phyloP scores from a whole-genome alignment of 2,888 invertebrate species.

The Sussaba pulchella region DNA sequence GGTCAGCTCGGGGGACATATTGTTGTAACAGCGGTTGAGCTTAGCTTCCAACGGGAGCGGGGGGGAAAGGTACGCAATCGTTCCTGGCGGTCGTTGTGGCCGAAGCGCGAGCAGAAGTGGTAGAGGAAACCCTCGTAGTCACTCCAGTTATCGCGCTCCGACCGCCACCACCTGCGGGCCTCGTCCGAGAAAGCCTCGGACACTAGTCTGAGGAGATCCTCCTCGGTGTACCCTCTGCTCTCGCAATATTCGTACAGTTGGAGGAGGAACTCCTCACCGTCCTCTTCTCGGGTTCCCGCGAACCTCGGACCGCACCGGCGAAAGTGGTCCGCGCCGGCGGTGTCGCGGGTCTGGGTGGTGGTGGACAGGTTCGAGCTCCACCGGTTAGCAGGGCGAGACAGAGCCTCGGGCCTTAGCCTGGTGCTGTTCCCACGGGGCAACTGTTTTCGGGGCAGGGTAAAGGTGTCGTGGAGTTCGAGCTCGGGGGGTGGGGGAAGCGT shows the following conservation, averaged over 20 bases:
- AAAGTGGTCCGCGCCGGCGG: not conserved
- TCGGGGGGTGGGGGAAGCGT: too few relatives aligned
- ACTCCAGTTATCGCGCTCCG: not conserved
- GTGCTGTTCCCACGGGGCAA: too few relatives aligned
- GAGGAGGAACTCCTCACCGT: conserved; percentile 26
- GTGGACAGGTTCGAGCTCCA: too few relatives aligned
- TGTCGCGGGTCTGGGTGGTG: not conserved
- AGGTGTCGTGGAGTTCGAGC: too few relatives aligned
- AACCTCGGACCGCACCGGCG: conserved; percentile 15
- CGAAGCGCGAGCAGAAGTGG: conserved; percentile 6
- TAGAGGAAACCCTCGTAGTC: conserved; percentile 15
- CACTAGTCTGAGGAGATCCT: conserved; percentile 6
- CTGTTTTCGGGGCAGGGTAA: too few relatives aligned
- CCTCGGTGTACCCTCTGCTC: not conserved
- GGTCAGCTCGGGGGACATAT: not conserved
- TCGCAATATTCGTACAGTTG: conserved; percentile 25
- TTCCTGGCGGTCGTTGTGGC: not conserved
- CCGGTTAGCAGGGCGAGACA: too few relatives aligned
- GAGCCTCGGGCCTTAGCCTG: too few relatives aligned
- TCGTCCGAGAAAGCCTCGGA: conserved; percentile 16
- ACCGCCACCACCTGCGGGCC: conserved; percentile 16
- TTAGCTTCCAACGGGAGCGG: not conserved
- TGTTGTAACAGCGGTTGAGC: not conserved
- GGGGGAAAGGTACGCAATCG: not conserved
- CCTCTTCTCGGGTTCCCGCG: conserved; percentile 2